Base-by-base conservation (phyloP, 2,113 vertebrate species). In the Lamprotornis superbus region DNA sequence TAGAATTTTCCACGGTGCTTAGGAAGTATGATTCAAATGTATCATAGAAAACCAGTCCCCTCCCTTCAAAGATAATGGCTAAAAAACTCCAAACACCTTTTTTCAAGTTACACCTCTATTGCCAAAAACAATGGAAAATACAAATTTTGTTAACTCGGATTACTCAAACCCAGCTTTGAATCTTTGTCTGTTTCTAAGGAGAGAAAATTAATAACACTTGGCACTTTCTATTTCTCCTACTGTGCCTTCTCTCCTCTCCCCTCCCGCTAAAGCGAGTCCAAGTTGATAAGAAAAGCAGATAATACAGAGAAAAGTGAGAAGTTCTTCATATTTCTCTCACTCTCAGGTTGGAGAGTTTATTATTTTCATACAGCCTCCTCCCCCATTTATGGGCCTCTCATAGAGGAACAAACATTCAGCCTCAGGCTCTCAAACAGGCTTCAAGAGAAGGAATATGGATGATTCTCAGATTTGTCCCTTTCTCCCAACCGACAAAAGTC, bases 1-100 rank as follows among this genome's bases (percentile, higher is more conserved):
- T 52, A 37, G 11, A 77, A 55, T 64, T 84, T 61, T 33, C 24
- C 3, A 3, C 19, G 5, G 4, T 59, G 9, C 5, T 44, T 49
- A 30, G 5, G 9, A 65, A 68, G 4, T 6, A 27, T 18, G 33
- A 42, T 42, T 87, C 39, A 87, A 80, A 52, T 6, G 1, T 33
- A 13, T 47, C 2, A 23, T 1, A 44, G 19, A 57, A 74, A 75
- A 47, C 0, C 3, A 20, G 5, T 33, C 1, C 9, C 3, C 15
- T 60, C 6, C 5, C 15, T 52, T 50, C 20, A 25, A 18, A 71
- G 12, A 24, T 22, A 39, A 42, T 18, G 3, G 9, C 42, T 39
- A 40, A 60, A 60, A 52, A 30, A 8, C 7, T 18, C 28, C n/a
- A 39, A 83, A 15, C 4, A 9, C 6, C 3, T 55, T 69, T 46